These are phyloP conservation scores for Cataglyphis hispanica DNA, from an alignment of 1,140 invertebrate genomes.

Conservation along the genomic window DNA sequence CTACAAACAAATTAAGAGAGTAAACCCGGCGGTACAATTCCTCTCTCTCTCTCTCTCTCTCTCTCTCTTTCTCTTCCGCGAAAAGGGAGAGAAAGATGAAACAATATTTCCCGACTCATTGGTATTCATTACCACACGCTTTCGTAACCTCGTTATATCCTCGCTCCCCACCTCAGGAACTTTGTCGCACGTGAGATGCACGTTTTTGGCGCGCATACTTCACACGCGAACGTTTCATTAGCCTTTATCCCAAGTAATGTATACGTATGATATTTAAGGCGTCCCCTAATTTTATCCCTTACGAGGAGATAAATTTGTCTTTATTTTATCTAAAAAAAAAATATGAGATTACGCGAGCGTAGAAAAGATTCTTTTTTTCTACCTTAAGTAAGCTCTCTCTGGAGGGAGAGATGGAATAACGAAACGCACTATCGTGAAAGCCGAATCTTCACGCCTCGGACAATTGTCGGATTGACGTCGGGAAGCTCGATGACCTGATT, in stretches of 20 bases:
- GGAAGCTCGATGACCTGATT: slow-evolving; percentile 30
- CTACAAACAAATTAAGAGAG: slow-evolving; percentile 55
- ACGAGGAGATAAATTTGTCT: neutral
- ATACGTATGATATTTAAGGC: neutral
- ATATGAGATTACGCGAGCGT: neutral
- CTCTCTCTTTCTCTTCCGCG: neutral
- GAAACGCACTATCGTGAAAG: neutral
- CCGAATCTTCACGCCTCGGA: neutral
- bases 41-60: neutral
- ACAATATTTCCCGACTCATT: slow-evolving; percentile 66
- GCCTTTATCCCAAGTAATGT: neutral
- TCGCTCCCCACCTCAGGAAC: neutral
- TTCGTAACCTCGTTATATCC: slow-evolving; percentile 65
- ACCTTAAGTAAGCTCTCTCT: neutral
- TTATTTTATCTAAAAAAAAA: neutral
- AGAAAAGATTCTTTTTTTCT: neutral
- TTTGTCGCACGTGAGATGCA: slow-evolving; percentile 8
- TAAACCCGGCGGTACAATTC: slow-evolving; percentile 21
- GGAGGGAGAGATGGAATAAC: neutral
- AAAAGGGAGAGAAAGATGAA: slow-evolving; percentile 22
- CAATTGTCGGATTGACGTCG: neutral
- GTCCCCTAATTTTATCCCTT: neutral
- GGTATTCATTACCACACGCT: slow-evolving; percentile 66
- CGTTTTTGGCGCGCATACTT: neutral
- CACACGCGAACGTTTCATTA: neutral